Evolutionary conservation across 2,797 vertebrate genomes (phyloP).

Genomic region (Amphiprion clarkii): DNA sequence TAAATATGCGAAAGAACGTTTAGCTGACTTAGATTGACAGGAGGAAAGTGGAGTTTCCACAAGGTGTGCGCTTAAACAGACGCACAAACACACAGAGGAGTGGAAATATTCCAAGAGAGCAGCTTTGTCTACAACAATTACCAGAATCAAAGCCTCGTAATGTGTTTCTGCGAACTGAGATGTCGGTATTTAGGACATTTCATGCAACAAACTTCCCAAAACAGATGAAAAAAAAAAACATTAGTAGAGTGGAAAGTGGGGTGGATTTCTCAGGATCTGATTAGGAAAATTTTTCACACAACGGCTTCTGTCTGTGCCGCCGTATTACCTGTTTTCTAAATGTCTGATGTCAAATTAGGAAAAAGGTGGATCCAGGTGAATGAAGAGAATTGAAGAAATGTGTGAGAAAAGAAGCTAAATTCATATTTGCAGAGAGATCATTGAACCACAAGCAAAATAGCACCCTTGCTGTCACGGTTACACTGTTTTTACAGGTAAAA

Average conservation of each 20-base stretch:
- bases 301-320: no score
- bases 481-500: no score
- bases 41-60: constrained; percentile 75
- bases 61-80: constrained; percentile 29
- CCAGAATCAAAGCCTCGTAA: constrained; percentile 41
- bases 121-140: constrained; percentile 46
- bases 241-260: neutral
- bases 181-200: neutral
- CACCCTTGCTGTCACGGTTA: no score
- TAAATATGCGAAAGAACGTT: constrained; percentile 19
- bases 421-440: no score
- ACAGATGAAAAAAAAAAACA: neutral
- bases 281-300: no score
- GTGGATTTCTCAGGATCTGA: no score
- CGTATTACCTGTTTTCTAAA: no score
- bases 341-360: no score
- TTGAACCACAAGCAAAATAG: no score
- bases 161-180: constrained; percentile 24
- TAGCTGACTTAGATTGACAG: constrained; percentile 62
- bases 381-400: no score
- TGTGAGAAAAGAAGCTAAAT: no score
- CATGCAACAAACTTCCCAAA: neutral
- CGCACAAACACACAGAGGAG: constrained; percentile 26
- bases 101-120: constrained; percentile 57
- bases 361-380: no score